phyloP scores from a whole-genome alignment of 2,113 vertebrate species.

The Bungarus multicinctus region DNA sequence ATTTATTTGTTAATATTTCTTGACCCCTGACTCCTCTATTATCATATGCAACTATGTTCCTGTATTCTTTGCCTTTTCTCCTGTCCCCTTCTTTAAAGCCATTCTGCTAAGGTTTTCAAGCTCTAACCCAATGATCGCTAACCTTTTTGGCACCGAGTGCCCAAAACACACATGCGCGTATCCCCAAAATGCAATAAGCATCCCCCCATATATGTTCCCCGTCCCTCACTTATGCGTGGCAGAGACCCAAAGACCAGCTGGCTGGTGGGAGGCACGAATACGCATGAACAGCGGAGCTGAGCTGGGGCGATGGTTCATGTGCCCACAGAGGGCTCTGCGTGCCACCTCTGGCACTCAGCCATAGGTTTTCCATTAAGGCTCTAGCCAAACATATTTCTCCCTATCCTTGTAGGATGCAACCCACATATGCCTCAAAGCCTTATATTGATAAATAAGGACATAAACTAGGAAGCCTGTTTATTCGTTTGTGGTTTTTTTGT shows the following conservation, averaged over 20 bases:
- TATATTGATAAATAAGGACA: background rate
- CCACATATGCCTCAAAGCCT: background rate
- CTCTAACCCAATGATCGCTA: background rate
- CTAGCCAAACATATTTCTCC: background rate
- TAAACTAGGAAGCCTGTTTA: background rate
- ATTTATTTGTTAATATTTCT: background rate
- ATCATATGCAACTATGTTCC: background rate
- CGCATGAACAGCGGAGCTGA: too few species aligned
- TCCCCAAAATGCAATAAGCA: too few species aligned
- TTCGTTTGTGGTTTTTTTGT: background rate
- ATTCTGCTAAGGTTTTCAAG: background rate
- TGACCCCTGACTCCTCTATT: background rate
- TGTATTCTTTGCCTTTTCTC: background rate
- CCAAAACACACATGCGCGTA: too few species aligned
- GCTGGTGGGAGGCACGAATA: too few species aligned
- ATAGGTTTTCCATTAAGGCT: background rate
- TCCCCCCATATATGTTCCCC: too few species aligned
- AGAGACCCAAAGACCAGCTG: too few species aligned
- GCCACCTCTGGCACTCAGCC: too few species aligned
- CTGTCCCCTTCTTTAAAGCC: background rate
- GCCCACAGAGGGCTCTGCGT: too few species aligned
- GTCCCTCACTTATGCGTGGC: too few species aligned
- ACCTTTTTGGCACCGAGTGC: too few species aligned
- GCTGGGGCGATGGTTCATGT: too few species aligned
- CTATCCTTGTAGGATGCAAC: background rate